Conservation (phyloP, 2,888 invertebrate species). For the Notocelia uddmanniana region DNA sequence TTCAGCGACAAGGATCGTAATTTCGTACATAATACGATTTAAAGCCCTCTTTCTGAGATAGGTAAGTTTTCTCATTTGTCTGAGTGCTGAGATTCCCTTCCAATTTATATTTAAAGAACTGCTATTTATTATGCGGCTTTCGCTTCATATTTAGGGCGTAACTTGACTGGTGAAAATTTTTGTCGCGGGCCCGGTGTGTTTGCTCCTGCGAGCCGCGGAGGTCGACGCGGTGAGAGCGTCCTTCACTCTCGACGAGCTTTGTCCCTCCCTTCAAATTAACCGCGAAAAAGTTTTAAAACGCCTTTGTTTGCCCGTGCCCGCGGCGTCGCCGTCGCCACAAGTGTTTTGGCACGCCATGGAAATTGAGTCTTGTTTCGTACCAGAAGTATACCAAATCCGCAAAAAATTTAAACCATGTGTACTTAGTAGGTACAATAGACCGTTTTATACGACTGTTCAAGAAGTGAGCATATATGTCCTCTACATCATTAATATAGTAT, state of each 20-base stretch:
- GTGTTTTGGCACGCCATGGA: slow-evolving; percentile 24
- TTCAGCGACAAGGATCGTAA: slow-evolving; percentile 45
- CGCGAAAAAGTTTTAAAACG: slow-evolving; percentile 58
- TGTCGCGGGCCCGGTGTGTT: slow-evolving; percentile 49
- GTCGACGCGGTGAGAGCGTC: slow-evolving; percentile 47
- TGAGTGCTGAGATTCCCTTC: slow-evolving; percentile 49
- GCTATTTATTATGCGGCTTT: slow-evolving; percentile 50
- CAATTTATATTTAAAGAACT: slow-evolving; percentile 53
- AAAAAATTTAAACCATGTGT: background rate
- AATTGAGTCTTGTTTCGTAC: background rate
- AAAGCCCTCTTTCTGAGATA: slow-evolving; percentile 47
- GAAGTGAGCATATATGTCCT: background rate
- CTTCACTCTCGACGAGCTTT: slow-evolving; percentile 50
- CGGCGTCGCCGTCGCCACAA: slow-evolving; percentile 22
- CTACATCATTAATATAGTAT: no score
- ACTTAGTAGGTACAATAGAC: no score
- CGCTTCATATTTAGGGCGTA: slow-evolving; percentile 51
- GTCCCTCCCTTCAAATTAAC: slow-evolving; percentile 58
- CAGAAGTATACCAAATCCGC: background rate
- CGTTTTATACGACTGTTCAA: background rate
- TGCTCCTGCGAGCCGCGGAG: slow-evolving; percentile 43
- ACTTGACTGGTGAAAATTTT: slow-evolving; percentile 51
- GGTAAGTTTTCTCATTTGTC: slow-evolving; percentile 53
- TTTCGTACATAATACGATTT: slow-evolving; percentile 51
- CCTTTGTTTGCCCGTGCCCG: slow-evolving; percentile 54